A percentile compares a stretch with the other conserved stretches of the same genome.
Conservation (phyloP, 1,140 invertebrate genomes). For the Euwallacea fornicatus region DNA sequence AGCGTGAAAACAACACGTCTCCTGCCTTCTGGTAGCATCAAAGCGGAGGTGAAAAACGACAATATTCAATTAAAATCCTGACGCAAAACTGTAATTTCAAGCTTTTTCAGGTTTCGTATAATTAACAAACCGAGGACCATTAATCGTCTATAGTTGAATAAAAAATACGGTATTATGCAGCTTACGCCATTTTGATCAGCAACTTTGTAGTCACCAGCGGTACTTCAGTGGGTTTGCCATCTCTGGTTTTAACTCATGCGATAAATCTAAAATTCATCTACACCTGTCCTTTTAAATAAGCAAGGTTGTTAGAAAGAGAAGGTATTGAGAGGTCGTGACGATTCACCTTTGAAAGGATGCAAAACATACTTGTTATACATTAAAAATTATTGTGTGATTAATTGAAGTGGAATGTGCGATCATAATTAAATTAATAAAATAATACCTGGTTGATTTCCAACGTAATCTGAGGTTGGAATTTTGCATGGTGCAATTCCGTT, state of each 20-base stretch:
- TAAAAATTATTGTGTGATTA: not conserved
- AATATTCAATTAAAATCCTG: constrained; percentile 11
- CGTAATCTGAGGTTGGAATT: not conserved
- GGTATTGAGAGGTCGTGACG: constrained; percentile 5
- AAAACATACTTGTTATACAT: constrained; percentile 3
- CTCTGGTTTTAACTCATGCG: not conserved
- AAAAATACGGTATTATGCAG: not conserved
- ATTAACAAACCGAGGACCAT: not conserved
- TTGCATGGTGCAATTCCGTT: not conserved
- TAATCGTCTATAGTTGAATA: not conserved
- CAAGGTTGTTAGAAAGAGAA: not conserved
- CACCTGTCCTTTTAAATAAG: not conserved
- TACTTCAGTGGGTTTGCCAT: not conserved
- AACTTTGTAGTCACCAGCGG: not conserved
- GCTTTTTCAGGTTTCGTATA: not conserved
- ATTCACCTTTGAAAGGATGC: constrained; percentile 10
- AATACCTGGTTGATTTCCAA: not conserved
- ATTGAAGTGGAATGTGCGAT: too few species aligned
- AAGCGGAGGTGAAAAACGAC: not conserved
- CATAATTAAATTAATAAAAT: too few species aligned
- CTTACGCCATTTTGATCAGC: not conserved
- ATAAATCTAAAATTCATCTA: constrained; percentile 8
- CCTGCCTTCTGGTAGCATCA: not conserved
- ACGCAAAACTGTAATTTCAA: not conserved
- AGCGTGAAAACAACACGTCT: constrained; percentile 10